Conservation (phyloP, 1,140 invertebrate species). For the Nebria ingens region DNA sequence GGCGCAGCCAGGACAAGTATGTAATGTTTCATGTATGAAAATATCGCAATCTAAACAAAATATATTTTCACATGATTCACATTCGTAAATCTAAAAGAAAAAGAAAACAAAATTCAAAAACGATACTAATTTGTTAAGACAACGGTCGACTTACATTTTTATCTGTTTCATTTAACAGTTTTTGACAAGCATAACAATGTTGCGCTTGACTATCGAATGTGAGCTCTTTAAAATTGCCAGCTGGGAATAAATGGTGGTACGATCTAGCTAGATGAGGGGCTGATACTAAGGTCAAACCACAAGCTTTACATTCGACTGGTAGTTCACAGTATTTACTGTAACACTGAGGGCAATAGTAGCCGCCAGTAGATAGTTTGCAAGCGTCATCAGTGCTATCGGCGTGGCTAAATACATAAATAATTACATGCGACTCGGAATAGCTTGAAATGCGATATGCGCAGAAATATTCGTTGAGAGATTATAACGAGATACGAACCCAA, state of each 20-base stretch:
- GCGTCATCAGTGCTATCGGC: conserved; percentile 60
- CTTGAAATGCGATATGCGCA: too few species aligned
- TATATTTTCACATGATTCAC: conserved; percentile 62
- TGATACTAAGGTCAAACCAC: conserved; percentile 92
- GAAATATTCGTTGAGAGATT: too few species aligned
- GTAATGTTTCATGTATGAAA: conserved; percentile 85
- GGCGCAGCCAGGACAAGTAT: conserved; percentile 91
- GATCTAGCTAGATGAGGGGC: conserved; percentile 94
- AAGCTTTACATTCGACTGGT: conserved; percentile 91
- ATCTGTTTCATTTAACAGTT: conserved; percentile 51
- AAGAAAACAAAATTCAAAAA: conserved; percentile 14
- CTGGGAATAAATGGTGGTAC: conserved; percentile 93
- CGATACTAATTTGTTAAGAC: conserved; percentile 11
- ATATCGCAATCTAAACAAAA: conserved; percentile 94
- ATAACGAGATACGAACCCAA: conserved; percentile 2
- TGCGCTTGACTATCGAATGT: conserved; percentile 40
- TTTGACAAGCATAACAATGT: conserved; percentile 63
- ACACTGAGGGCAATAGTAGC: conserved; percentile 95
- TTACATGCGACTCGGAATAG: too few species aligned
- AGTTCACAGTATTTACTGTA: conserved; percentile 95
- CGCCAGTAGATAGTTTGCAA: conserved; percentile 55
- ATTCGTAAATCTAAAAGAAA: conserved; percentile 60
- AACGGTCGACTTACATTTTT: conserved; percentile 50
- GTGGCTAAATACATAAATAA: conserved; percentile 51
- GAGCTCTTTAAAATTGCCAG: conserved; percentile 71